Evolutionary conservation across 2,113 vertebrate genomes (phyloP).

Genomic region (Gasterosteus nipponicus): DNA sequence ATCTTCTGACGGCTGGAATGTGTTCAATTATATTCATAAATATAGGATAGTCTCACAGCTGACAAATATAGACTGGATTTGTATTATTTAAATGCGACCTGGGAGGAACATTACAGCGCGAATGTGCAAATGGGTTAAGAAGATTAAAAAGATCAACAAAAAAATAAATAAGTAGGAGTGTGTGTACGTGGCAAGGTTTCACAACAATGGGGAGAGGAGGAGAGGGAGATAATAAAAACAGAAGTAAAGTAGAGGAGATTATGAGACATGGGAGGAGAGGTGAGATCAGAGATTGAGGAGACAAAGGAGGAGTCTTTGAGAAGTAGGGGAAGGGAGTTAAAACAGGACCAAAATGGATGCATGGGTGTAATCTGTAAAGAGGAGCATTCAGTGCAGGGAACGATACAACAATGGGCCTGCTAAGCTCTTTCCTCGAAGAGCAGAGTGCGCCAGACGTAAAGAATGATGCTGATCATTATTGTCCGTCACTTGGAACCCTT

Average conservation of each 20-base stretch:
- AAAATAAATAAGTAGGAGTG: conserved; percentile 37
- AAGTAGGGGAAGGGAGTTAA: conserved; percentile 21
- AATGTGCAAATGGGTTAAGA: conserved; percentile 81
- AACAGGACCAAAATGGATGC: conserved; percentile 39
- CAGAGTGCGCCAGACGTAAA: conserved; percentile 16
- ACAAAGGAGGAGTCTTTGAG: conserved; percentile 25
- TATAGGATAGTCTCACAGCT: conserved; percentile 76
- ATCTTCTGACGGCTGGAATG: conserved; percentile 80
- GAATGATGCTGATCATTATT: conserved; percentile 32
- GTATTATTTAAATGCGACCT: conserved; percentile 84
- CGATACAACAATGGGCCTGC: conserved; percentile 17
- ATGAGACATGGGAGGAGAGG: conserved; percentile 29
- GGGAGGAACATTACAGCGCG: conserved; percentile 78
- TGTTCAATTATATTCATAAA: conserved; percentile 82
- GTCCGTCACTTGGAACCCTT: conserved; percentile 28
- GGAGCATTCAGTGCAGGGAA: conserved; percentile 45
- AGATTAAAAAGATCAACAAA: conserved; percentile 79
- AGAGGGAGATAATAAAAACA: background rate
- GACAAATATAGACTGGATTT: conserved; percentile 83
- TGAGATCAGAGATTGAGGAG: conserved; percentile 33
- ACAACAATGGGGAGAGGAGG: conserved; percentile 21
- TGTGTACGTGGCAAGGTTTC: conserved; percentile 47
- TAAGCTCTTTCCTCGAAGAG: conserved; percentile 34
- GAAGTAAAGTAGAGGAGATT: conserved; percentile 30
- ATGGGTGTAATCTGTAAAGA: conserved; percentile 46